Conservation (phyloP, 2,113 vertebrate species). For the mouse (Mus musculus) region DNA sequence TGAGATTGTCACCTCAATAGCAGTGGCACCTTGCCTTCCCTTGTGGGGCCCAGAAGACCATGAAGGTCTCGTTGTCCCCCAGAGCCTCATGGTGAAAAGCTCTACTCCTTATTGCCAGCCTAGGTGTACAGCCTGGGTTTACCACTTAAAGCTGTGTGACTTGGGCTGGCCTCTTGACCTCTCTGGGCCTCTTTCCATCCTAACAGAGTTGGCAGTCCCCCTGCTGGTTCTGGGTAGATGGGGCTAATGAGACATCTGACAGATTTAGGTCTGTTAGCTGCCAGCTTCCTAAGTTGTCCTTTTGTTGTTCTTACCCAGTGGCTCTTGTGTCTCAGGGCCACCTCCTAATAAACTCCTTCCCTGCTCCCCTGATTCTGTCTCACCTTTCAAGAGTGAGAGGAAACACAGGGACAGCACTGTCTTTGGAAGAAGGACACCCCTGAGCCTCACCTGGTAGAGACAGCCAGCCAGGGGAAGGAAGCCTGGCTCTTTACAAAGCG, state of each 20-base stretch:
- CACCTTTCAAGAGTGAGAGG: not conserved
- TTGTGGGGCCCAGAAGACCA: not conserved
- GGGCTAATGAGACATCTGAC: not conserved
- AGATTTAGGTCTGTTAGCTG: too few relatives aligned
- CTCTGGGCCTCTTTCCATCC: not conserved
- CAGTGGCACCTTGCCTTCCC: accelerated
- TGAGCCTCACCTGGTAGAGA: not conserved
- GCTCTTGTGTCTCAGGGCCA: too few relatives aligned
- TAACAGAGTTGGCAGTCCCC: not conserved
- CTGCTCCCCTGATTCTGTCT: not conserved
- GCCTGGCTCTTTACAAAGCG: not conserved
- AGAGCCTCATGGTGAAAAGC: not conserved
- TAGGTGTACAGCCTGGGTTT: not conserved
- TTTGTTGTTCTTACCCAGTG: not conserved
- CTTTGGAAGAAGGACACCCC: not conserved
- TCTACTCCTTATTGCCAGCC: not conserved
- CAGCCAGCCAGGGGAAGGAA: not conserved
- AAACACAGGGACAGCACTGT: not conserved
- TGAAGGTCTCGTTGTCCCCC: accelerated
- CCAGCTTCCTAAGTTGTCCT: not conserved
- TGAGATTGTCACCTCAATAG: not conserved
- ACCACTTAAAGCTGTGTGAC: not conserved
- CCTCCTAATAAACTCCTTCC: not conserved
- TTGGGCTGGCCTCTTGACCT: not conserved
- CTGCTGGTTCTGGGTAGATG: not conserved